Evolutionary conservation across 2,888 invertebrate species (phyloP).

Genomic region (Spodoptera exigua): DNA sequence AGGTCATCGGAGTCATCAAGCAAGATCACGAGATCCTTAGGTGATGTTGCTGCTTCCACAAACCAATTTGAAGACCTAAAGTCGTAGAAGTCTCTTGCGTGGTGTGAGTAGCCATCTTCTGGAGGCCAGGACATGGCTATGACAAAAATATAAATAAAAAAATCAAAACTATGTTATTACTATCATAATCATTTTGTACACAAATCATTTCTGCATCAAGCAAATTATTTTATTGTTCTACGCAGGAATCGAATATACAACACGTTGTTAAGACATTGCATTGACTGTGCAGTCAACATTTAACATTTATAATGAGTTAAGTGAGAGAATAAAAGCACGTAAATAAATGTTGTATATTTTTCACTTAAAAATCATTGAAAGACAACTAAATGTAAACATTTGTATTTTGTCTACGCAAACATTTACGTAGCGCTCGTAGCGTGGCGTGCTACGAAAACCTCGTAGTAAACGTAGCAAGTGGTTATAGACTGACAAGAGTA

Average conservation of each 20-base stretch:
- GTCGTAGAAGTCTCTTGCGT: conserved; percentile 96
- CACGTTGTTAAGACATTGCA: background rate
- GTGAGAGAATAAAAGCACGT: background rate
- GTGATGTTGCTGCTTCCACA: conserved; percentile 98
- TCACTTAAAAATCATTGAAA: background rate
- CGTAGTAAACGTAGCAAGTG: conserved; percentile 18
- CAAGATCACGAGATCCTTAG: conserved; percentile 98
- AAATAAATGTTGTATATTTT: no score
- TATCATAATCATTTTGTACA: no score
- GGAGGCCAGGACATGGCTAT: conserved; percentile 95
- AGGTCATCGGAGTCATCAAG: conserved; percentile 97
- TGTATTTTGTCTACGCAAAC: conserved; percentile 27
- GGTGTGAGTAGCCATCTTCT: conserved; percentile 93
- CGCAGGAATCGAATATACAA: no score
- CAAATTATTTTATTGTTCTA: no score
- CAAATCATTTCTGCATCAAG: no score
- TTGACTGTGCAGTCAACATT: no score
- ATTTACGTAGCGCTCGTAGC: conserved; percentile 24
- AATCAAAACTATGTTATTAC: no score
- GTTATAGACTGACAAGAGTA: no score
- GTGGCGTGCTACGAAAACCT: conserved; percentile 10
- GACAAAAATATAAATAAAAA: conserved; percentile 2
- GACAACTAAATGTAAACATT: conserved; percentile 24
- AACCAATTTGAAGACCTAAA: conserved; percentile 98
- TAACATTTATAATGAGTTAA: conserved; percentile 15